Evolutionary conservation across 2,113 vertebrate genomes (phyloP).

Genomic region (Eulemur rufifrons): DNA sequence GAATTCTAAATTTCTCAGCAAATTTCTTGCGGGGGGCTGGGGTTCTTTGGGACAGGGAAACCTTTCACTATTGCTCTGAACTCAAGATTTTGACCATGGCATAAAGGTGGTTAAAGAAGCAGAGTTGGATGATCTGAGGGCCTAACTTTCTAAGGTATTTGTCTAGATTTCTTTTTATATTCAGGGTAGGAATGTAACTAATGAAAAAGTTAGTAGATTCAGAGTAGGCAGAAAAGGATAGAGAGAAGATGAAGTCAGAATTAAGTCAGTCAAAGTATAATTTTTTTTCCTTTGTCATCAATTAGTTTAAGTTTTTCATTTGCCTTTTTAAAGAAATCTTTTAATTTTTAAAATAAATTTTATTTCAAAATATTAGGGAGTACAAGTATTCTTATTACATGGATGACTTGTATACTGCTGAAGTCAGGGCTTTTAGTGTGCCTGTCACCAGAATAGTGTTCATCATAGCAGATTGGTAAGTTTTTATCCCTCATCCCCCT

Average conservation of each 20-base stretch:
- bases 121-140: not conserved
- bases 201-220: not conserved
- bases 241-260: too few species aligned
- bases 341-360: too few species aligned
- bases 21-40: not conserved
- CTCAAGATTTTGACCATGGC: not conserved
- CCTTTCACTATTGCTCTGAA: not conserved
- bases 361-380: too few species aligned
- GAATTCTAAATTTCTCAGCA: not conserved
- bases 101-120: not conserved
- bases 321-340: too few species aligned
- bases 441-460: too few species aligned
- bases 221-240: not conserved
- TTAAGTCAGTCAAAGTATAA: too few species aligned
- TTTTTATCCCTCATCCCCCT: too few species aligned
- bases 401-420: too few species aligned
- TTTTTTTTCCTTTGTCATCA: too few species aligned
- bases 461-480: too few species aligned
- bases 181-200: not conserved
- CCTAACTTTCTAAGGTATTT: not conserved
- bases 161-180: not conserved
- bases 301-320: not conserved
- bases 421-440: too few species aligned
- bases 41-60: not conserved
- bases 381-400: too few species aligned